A percentile compares a stretch with the other conserved stretches of the same genome.
phyloP scores from a whole-genome alignment of 2,888 invertebrate genomes.

The Ophioninae sp. region DNA sequence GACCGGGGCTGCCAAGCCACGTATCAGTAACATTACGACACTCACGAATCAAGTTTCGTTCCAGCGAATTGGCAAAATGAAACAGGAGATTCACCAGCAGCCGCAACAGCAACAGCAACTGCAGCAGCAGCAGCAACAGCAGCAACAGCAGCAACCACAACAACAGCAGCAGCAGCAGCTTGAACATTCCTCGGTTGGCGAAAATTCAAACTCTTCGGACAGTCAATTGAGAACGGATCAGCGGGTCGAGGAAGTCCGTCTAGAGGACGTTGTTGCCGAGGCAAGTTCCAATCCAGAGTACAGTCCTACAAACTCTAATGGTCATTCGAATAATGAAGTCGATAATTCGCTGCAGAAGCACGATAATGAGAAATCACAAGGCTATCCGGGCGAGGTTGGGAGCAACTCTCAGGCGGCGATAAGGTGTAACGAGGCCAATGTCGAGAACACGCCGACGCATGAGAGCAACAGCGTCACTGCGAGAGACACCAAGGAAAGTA shows the following conservation, averaged over 20 bases:
- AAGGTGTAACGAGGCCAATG: constrained; percentile 56
- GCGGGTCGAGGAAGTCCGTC: constrained; percentile 78
- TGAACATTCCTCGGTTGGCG: constrained; percentile 76
- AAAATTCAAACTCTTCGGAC: constrained; percentile 80
- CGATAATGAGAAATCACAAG: constrained; percentile 69
- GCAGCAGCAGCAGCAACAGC: constrained; percentile 26
- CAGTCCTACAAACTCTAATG: constrained; percentile 73
- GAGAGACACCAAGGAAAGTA: constrained; percentile 64
- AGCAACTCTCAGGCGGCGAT: constrained; percentile 65
- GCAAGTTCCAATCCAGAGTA: constrained; percentile 76
- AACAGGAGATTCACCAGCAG: constrained; percentile 69
- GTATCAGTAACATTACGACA: constrained; percentile 74
- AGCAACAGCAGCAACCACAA: constrained; percentile 25
- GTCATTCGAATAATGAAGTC: constrained; percentile 72
- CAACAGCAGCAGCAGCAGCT: constrained; percentile 42
- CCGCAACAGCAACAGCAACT: constrained; percentile 32
- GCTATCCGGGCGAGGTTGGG: constrained; percentile 67
- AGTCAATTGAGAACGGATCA: constrained; percentile 77
- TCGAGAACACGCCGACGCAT: constrained; percentile 63
- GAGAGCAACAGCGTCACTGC: constrained; percentile 67
- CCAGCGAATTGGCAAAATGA: constrained; percentile 75
- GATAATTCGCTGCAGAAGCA: constrained; percentile 73
- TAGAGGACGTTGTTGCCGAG: constrained; percentile 79
- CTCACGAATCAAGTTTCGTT: constrained; percentile 77
- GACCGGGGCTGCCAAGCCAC: constrained; percentile 78